Percentiles rank a stretch among this genome's conserved stretches.
phyloP scores from a whole-genome alignment of 2,888 invertebrate genomes.

The Philhelius pedissequus region DNA sequence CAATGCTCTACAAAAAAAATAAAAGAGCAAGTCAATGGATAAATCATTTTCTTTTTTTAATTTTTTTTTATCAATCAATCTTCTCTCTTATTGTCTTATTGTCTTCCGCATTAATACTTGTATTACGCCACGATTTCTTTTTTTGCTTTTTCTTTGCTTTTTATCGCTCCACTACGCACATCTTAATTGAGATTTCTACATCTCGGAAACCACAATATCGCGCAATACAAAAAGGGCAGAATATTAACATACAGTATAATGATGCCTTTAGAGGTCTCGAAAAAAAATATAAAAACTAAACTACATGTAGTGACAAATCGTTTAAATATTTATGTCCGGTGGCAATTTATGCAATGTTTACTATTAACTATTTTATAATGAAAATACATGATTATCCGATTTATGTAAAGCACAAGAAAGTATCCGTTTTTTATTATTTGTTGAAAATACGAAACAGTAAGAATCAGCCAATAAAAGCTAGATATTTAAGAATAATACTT shows the following conservation, averaged over 20 bases:
- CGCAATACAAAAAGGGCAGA: slow-evolving; percentile 13
- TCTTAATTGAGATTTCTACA: slow-evolving; percentile 44
- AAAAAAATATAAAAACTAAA: not conserved
- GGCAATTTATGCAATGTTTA: not conserved
- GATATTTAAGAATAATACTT: too few species aligned
- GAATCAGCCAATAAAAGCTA: too few species aligned
- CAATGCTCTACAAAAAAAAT: not conserved
- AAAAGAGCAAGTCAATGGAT: slow-evolving; percentile 5
- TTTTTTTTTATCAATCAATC: slow-evolving; percentile 36
- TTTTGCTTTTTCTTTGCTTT: not conserved
- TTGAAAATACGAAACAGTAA: too few species aligned
- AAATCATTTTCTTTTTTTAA: not conserved
- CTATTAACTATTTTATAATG: not conserved
- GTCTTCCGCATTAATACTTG: slow-evolving; percentile 53
- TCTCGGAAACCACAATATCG: slow-evolving; percentile 34
- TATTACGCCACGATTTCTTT: slow-evolving; percentile 24
- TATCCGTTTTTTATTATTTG: too few species aligned
- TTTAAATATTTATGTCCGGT: not conserved
- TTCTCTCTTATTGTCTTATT: not conserved
- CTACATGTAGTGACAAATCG: not conserved
- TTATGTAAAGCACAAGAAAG: too few species aligned
- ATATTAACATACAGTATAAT: slow-evolving; percentile 18
- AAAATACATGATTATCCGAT: too few species aligned
- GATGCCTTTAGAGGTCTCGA: not conserved
- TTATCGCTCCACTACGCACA: slow-evolving; percentile 47